phyloP scores from a whole-genome alignment of 1,140 invertebrate species.

The Gryllus bimaculatus region DNA sequence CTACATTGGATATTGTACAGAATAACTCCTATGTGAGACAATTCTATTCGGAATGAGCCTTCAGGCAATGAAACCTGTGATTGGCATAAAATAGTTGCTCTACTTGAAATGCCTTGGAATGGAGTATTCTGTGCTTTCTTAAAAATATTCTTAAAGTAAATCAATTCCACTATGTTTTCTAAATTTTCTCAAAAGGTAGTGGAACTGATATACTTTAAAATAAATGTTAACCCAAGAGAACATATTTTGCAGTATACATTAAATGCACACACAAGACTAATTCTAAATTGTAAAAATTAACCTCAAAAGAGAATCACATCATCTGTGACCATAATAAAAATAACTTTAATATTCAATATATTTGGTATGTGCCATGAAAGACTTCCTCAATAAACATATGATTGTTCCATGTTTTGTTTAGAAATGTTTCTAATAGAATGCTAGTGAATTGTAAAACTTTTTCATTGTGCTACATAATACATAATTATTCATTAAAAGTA shows the following conservation, averaged over 20 bases:
- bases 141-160: neutral
- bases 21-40: neutral
- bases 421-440: neutral
- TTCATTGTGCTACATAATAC: neutral
- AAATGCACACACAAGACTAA: neutral
- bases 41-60: neutral
- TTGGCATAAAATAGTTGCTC: neutral
- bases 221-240: neutral
- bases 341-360: neutral
- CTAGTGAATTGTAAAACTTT: neutral
- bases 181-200: neutral
- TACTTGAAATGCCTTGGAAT: neutral
- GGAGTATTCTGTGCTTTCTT: neutral
- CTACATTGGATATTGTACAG: slow-evolving; percentile 3
- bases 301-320: neutral
- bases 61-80: neutral
- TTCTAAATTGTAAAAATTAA: neutral
- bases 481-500: neutral
- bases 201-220: neutral
- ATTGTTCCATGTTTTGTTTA: neutral
- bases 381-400: neutral
- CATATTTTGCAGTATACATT: neutral
- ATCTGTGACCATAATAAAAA: neutral
- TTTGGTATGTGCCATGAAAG: neutral
- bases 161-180: neutral